These are phyloP conservation scores for Dicentrarchus labrax DNA, from an alignment of 2,113 vertebrate genomes.

Conservation along the genomic window DNA sequence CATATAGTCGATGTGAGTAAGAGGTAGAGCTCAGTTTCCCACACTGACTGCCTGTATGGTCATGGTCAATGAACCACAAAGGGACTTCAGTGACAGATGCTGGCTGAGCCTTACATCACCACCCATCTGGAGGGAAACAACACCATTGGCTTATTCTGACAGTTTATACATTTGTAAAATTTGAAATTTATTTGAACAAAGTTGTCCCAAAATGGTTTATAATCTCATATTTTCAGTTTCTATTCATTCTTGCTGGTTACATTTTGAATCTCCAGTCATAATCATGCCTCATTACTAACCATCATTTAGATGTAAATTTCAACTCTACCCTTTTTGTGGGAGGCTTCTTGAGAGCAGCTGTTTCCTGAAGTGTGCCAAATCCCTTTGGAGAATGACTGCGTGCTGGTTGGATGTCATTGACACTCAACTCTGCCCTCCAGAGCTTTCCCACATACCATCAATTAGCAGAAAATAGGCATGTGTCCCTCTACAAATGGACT, in stretches of 20 bases:
- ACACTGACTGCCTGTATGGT: conserved; percentile 53
- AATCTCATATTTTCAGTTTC: no score
- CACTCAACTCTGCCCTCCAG: no score
- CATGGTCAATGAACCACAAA: conserved; percentile 58
- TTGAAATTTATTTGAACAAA: background rate
- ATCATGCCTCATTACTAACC: background rate
- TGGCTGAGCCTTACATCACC: conserved; percentile 43
- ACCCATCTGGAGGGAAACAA: conserved; percentile 67
- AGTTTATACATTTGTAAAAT: background rate
- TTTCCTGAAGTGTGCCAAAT: conserved; percentile 45
- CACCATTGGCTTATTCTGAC: conserved; percentile 17
- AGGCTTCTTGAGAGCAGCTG: background rate
- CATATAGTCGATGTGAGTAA: conserved; percentile 51
- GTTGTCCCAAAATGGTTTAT: no score
- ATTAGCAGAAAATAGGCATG: background rate
- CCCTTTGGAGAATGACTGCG: conserved; percentile 33
- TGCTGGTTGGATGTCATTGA: background rate
- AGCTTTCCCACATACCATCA: no score
- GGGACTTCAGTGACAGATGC: conserved; percentile 45
- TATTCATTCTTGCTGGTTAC: no score
- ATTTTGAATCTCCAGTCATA: background rate
- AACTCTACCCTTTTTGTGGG: background rate
- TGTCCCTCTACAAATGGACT: background rate
- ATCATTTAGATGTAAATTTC: background rate
- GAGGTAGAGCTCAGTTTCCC: conserved; percentile 51